A percentile compares a stretch with the other conserved stretches of the same genome.
Evolutionary conservation across 2,797 vertebrate species (phyloP).

Genomic region (Rallus crepitans): DNA sequence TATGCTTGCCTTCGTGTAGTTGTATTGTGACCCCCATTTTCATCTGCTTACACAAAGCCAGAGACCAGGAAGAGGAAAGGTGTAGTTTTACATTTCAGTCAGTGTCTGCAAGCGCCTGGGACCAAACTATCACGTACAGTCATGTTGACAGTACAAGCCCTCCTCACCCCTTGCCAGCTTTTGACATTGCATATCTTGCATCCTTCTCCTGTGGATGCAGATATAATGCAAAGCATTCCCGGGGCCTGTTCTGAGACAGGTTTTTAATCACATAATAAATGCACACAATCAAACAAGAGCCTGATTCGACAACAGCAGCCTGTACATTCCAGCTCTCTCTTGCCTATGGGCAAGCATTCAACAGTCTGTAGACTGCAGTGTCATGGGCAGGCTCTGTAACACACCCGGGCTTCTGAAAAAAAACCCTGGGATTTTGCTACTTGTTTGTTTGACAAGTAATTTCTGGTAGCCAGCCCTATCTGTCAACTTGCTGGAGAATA

Average conservation of each 20-base stretch:
- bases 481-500: neutral
- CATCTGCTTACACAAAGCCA: neutral
- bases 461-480: neutral
- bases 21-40: neutral
- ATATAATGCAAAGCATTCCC: neutral
- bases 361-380: neutral
- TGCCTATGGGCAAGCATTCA: accelerated
- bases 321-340: neutral
- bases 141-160: neutral
- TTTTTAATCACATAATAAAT: neutral
- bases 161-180: neutral
- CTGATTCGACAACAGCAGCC: neutral
- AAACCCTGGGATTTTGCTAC: neutral
- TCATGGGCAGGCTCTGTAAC: neutral
- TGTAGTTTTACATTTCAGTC: neutral
- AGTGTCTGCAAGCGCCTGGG: neutral
- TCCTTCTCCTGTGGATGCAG: neutral
- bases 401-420: neutral
- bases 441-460: neutral
- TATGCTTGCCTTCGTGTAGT: neutral
- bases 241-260: neutral
- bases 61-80: neutral
- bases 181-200: accelerated
- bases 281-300: accelerated
- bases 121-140: neutral